Percentiles rank a stretch among this genome's conserved stretches.
Evolutionary conservation across 2,113 vertebrate genomes (phyloP).

Genomic region (Mustela lutreola): DNA sequence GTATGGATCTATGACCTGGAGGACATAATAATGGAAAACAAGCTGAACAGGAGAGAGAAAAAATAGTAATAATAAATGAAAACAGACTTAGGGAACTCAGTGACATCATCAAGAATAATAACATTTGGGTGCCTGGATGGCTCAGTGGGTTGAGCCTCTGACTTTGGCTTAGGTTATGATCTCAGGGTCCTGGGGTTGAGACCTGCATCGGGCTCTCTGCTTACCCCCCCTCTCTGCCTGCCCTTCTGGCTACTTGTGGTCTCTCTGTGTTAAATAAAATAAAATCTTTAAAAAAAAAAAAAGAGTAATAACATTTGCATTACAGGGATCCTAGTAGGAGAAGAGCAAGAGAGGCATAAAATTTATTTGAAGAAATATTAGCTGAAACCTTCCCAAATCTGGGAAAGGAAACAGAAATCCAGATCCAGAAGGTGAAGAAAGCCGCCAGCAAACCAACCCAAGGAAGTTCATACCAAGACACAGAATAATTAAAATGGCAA

Average conservation of each 20-base stretch:
- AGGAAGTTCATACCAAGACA: not conserved
- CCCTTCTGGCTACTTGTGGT: no score
- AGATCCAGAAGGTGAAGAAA: not conserved
- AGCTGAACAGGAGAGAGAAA: not conserved
- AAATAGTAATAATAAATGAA: not conserved
- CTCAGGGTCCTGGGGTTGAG: no score
- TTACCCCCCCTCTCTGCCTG: no score
- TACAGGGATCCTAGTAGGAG: not conserved
- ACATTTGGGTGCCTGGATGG: not conserved
- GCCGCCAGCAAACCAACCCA: not conserved
- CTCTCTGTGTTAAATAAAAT: no score
- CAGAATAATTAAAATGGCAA: not conserved
- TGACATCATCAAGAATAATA: not conserved
- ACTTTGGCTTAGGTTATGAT: no score
- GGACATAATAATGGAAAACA: not conserved
- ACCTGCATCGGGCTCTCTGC: no score
- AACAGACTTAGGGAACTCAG: not conserved
- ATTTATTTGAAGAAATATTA: not conserved
- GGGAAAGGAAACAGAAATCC: not conserved
- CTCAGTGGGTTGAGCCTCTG: no score
- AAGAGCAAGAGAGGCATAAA: not conserved
- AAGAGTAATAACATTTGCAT: not conserved
- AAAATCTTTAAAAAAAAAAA: no score
- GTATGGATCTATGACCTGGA: not conserved
- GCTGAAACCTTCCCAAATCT: not conserved